phyloP scores from a whole-genome alignment of 2,797 vertebrate genomes.

The Hozukius guyotensis region DNA sequence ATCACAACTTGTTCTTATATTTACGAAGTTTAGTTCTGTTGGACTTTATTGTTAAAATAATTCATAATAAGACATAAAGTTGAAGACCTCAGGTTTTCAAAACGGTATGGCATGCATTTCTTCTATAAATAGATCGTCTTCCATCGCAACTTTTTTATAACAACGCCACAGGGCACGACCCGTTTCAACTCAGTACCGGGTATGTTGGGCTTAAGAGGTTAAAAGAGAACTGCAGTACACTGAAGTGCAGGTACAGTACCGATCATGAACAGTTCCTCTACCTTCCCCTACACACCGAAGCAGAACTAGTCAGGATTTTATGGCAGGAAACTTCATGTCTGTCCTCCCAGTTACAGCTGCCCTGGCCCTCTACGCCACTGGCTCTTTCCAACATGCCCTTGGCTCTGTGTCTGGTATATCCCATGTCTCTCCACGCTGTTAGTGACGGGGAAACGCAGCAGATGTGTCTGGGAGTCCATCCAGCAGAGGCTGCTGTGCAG shows the following conservation, averaged over 20 bases:
- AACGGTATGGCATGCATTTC: rapidly evolving
- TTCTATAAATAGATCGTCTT: too few species aligned
- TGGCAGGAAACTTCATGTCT: neutral
- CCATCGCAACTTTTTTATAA: neutral
- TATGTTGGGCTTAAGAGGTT: rapidly evolving
- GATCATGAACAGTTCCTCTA: neutral
- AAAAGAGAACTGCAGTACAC: neutral
- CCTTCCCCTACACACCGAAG: neutral
- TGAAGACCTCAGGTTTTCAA: too few species aligned
- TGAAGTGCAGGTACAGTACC: neutral
- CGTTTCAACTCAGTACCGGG: neutral
- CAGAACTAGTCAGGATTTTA: neutral
- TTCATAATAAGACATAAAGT: neutral
- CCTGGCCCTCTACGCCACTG: neutral
- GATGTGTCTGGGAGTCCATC: constrained; percentile 17
- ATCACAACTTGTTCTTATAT: neutral
- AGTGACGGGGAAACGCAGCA: neutral
- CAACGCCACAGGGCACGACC: neutral
- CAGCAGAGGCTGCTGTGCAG: constrained; percentile 2
- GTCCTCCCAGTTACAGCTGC: neutral
- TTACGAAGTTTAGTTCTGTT: neutral
- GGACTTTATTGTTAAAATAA: neutral
- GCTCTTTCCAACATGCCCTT: neutral
- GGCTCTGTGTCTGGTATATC: neutral
- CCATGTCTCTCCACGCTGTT: neutral